These are phyloP conservation scores for Diarsia rubi DNA, from an alignment of 2,888 invertebrate species.

Conservation along the genomic window DNA sequence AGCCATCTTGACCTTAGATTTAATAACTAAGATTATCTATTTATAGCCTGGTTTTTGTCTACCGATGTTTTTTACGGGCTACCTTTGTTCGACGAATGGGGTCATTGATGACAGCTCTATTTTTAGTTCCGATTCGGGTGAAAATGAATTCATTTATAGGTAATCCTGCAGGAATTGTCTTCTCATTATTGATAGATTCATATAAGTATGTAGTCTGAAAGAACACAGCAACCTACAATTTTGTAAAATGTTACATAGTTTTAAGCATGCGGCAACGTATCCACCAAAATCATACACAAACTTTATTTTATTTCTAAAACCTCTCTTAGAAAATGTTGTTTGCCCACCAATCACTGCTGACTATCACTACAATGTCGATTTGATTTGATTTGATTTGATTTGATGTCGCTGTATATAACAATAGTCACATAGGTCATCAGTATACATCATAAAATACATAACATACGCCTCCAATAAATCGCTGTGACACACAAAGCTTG, in stretches of 20 bases:
- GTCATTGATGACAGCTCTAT: conserved; percentile 21
- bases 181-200: neutral
- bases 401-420: neutral
- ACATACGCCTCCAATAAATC: conserved; percentile 72
- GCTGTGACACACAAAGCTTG: conserved; percentile 79
- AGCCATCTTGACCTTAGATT: conserved; percentile 67
- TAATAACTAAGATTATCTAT: conserved; percentile 58
- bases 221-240: neutral
- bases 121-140: conserved; percentile 1
- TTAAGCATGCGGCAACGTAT: neutral
- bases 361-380: too few relatives aligned
- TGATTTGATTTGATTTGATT: too few relatives aligned
- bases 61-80: conserved; percentile 26
- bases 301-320: neutral
- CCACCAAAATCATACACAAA: neutral
- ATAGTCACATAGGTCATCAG: conserved; percentile 22
- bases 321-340: neutral
- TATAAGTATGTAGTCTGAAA: neutral
- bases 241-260: neutral
- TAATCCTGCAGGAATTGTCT: neutral
- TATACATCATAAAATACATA: conserved; percentile 40
- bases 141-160: neutral
- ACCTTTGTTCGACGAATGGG: conserved; percentile 40
- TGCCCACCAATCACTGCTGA: neutral
- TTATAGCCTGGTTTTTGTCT: conserved; percentile 56